A percentile compares a stretch with the other conserved stretches of the same genome.
phyloP scores from a whole-genome alignment of 2,888 invertebrate species.

The Trachelus tabidus region DNA sequence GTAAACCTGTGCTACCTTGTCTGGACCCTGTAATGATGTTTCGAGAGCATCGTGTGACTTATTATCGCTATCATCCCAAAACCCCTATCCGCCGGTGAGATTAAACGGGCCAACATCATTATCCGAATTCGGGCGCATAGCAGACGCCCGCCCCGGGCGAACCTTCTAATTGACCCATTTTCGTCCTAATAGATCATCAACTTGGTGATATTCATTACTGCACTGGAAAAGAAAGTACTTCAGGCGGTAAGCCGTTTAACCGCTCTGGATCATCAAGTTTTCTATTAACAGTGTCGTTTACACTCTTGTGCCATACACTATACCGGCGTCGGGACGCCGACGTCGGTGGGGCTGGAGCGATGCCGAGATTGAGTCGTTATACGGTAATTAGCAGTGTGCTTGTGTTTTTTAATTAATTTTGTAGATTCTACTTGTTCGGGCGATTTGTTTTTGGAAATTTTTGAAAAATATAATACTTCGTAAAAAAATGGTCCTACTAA shows the following conservation, averaged over 20 bases:
- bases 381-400: too few relatives aligned
- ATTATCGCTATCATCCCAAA: slow-evolving; percentile 1
- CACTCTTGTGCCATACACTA: slow-evolving; percentile 6
- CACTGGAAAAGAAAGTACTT: slow-evolving; percentile 26
- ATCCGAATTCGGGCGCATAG: slow-evolving; percentile 39
- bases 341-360: too few relatives aligned
- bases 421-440: too few relatives aligned
- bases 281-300: slow-evolving; percentile 10
- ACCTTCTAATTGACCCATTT: slow-evolving; percentile 51
- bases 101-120: slow-evolving; percentile 47
- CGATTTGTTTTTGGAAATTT: too few relatives aligned
- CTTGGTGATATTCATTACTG: slow-evolving; percentile 43
- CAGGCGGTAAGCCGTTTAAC: slow-evolving; percentile 1
- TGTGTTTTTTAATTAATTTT: too few relatives aligned
- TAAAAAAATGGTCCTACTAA: too few relatives aligned
- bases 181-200: slow-evolving; percentile 52
- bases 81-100: slow-evolving; percentile 23
- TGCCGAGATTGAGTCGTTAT: too few relatives aligned
- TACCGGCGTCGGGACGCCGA: slow-evolving; percentile 19
- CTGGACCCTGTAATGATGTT: too few relatives aligned
- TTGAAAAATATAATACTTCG: too few relatives aligned
- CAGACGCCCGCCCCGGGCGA: slow-evolving; percentile 28
- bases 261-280: slow-evolving; percentile 2
- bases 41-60: slow-evolving; percentile 1
- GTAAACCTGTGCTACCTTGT: too few relatives aligned